A percentile compares a stretch with the other conserved stretches of the same genome.
Evolutionary conservation across 2,113 vertebrate species (phyloP).

Genomic region (Cololabis saira): DNA sequence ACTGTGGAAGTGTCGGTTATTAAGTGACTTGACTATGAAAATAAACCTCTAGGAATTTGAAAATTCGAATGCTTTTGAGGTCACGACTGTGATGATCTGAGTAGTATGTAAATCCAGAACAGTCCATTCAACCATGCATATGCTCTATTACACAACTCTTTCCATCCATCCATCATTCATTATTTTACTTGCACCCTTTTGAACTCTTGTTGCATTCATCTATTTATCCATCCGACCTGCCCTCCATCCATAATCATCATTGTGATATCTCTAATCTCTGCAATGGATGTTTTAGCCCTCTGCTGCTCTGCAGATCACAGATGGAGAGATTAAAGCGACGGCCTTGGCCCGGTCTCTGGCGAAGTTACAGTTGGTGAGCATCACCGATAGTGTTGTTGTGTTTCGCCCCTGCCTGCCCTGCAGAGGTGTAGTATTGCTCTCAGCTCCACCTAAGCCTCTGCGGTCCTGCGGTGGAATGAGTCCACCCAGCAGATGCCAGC

Average conservation of each 20-base stretch:
- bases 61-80: too few relatives aligned
- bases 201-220: constrained; percentile 6
- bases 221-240: background rate
- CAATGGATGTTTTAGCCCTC: constrained; percentile 25
- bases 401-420: constrained; percentile 20
- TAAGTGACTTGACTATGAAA: background rate
- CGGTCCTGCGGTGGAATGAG: constrained; percentile 49
- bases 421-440: constrained; percentile 61
- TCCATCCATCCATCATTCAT: background rate
- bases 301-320: constrained; percentile 35
- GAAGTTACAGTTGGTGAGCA: constrained; percentile 34
- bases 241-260: constrained; percentile 19
- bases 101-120: too few relatives aligned
- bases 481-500: constrained; percentile 60
- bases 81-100: background rate
- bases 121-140: too few relatives aligned
- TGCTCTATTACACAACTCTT: too few relatives aligned
- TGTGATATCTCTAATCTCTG: constrained; percentile 42
- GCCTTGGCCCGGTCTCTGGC: constrained; percentile 25
- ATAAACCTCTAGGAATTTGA: background rate
- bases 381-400: constrained; percentile 33
- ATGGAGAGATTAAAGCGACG: constrained; percentile 54
- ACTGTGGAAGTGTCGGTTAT: too few relatives aligned
- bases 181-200: background rate
- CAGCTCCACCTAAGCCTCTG: constrained; percentile 17